Conservation (phyloP, 2,888 invertebrate species). For the Nematopogon swammerdamellus region DNA sequence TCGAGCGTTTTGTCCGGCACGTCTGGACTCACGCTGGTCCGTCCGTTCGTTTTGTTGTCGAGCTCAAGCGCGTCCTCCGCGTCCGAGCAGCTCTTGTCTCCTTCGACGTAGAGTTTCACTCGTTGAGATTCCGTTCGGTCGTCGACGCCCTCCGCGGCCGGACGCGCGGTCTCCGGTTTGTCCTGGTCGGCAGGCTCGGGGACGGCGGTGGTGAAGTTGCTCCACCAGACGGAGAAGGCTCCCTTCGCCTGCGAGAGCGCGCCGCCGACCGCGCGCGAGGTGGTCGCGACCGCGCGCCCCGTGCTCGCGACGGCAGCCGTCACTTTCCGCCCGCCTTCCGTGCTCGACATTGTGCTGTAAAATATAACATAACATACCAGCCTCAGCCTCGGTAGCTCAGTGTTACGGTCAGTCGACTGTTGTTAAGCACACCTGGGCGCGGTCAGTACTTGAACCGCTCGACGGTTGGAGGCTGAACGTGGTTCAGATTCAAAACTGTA, state of each 20-base stretch:
- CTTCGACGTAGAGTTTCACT: too few species aligned
- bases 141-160: background rate
- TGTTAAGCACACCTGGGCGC: too few species aligned
- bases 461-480: too few species aligned
- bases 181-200: conserved; percentile 12
- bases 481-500: too few species aligned
- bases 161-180: conserved; percentile 2
- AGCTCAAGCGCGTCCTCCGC: conserved; percentile 20
- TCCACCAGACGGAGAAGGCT: conserved; percentile 86
- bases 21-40: conserved; percentile 19
- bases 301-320: conserved; percentile 92
- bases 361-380: too few species aligned
- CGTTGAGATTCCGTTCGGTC: background rate
- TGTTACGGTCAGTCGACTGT: too few species aligned
- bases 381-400: too few species aligned
- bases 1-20: conserved; percentile 36
- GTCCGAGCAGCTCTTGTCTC: conserved; percentile 12
- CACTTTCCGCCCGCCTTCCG: conserved; percentile 89
- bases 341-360: conserved; percentile 87
- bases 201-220: conserved; percentile 60
- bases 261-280: conserved; percentile 61
- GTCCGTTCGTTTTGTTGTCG: conserved; percentile 12
- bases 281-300: conserved; percentile 77
- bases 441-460: too few species aligned
- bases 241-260: conserved; percentile 87